Evolutionary conservation across 2,888 invertebrate genomes (phyloP).

Genomic region (Halocaridina rubra): DNA sequence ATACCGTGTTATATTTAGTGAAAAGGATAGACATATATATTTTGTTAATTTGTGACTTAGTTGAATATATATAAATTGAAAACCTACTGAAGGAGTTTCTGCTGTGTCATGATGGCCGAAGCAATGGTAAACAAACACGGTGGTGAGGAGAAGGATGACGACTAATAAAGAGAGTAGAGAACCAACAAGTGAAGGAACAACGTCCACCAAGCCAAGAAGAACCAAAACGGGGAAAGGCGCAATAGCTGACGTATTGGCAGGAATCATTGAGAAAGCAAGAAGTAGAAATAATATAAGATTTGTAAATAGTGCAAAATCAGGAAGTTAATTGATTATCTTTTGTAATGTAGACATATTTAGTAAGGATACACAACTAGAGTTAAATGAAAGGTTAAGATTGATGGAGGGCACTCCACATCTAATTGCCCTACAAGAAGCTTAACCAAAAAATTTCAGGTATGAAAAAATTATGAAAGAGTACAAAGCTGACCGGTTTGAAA

Average conservation of each 20-base stretch:
- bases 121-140: no score
- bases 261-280: not conserved
- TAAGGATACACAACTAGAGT: not conserved
- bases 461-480: not conserved
- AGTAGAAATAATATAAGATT: no score
- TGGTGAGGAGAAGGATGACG: no score
- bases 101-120: no score
- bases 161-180: not conserved
- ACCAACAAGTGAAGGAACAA: not conserved
- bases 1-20: no score
- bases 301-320: not conserved
- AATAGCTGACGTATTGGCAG: not conserved
- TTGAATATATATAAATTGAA: no score
- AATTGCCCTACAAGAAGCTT: conserved; percentile 4
- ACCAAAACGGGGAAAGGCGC: not conserved
- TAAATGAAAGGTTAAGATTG: conserved; percentile 4
- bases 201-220: not conserved
- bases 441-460: conserved; percentile 1
- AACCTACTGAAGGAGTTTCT: no score
- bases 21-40: no score
- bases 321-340: not conserved
- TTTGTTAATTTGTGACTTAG: no score
- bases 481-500: not conserved
- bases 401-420: conserved; percentile 4
- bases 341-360: not conserved